phyloP scores from a whole-genome alignment of 2,888 invertebrate genomes.

The Drosophila pseudotakahashii region DNA sequence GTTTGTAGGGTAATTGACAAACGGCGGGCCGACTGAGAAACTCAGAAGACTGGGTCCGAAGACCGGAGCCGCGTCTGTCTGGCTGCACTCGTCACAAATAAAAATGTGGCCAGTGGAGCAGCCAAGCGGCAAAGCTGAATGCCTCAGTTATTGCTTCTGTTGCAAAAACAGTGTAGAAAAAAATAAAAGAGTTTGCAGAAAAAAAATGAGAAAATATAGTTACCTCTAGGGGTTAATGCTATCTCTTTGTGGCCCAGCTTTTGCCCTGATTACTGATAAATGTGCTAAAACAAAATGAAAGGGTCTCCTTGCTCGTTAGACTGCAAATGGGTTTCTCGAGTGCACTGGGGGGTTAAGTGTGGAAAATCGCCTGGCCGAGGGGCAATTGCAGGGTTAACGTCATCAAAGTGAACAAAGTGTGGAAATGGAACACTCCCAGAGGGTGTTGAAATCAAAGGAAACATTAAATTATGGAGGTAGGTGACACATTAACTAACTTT shows the following conservation, averaged over 20 bases:
- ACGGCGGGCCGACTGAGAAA: conserved; percentile 36
- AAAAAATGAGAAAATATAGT: conserved; percentile 25
- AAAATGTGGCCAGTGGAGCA: conserved; percentile 61
- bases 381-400: conserved; percentile 25
- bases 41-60: conserved; percentile 26
- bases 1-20: conserved; percentile 78
- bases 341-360: conserved; percentile 5
- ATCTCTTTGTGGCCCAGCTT: conserved; percentile 51
- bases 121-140: conserved; percentile 72
- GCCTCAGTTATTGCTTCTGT: conserved; percentile 66
- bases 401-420: conserved; percentile 27
- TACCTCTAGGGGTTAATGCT: conserved; percentile 58
- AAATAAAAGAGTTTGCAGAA: conserved; percentile 13
- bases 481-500: not conserved
- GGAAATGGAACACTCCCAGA: conserved; percentile 24
- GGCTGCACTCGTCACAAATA: conserved; percentile 41
- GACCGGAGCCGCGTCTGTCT: conserved; percentile 14
- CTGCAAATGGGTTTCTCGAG: conserved; percentile 15
- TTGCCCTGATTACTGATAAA: conserved; percentile 66
- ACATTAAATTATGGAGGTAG: not conserved
- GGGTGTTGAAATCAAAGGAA: conserved; percentile 1
- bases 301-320: conserved; percentile 28
- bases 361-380: conserved; percentile 9
- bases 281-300: conserved; percentile 49
- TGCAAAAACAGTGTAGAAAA: conserved; percentile 30